phyloP scores from a whole-genome alignment of 2,113 vertebrate species.

The Solea senegalensis region DNA sequence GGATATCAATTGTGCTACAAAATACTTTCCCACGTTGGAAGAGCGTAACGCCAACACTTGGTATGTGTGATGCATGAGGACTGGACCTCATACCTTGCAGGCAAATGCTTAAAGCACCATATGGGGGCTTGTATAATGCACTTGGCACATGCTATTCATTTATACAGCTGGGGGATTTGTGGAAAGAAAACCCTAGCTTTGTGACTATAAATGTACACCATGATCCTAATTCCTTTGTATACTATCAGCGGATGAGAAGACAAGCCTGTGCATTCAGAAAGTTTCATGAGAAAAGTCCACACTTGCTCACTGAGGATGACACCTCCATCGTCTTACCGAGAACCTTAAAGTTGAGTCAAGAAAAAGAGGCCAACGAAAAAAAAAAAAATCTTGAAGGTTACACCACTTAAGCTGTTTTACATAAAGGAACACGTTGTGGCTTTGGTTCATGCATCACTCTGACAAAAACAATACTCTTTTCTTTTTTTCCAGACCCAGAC shows the following conservation, averaged over 20 bases:
- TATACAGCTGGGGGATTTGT: conserved; percentile 69
- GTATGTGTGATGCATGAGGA: conserved; percentile 66
- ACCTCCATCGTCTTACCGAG: conserved; percentile 73
- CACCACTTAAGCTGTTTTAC: conserved; percentile 70
- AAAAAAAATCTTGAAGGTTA: conserved; percentile 68
- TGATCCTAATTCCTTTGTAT: conserved; percentile 63
- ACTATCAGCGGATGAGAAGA: conserved; percentile 57
- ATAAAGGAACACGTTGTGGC: conserved; percentile 74
- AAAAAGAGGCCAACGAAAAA: conserved; percentile 58
- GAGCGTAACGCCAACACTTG: conserved; percentile 39
- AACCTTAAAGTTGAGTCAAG: conserved; percentile 54
- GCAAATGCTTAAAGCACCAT: conserved; percentile 48
- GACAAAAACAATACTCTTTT: conserved; percentile 74
- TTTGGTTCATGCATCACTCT: conserved; percentile 71
- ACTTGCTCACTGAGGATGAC: conserved; percentile 58
- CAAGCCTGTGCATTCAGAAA: conserved; percentile 43
- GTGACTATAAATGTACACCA: conserved; percentile 65
- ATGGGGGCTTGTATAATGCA: conserved; percentile 34
- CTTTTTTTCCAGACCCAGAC: conserved; percentile 52
- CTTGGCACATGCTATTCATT: conserved; percentile 64
- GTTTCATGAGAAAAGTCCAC: conserved; percentile 72
- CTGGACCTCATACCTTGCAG: conserved; percentile 52
- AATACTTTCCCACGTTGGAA: conserved; percentile 79
- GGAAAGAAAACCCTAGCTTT: conserved; percentile 60
- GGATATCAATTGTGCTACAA: conserved; percentile 64